Base-by-base conservation (phyloP, 2,888 invertebrate species). In the Galerucella pusilla region DNA sequence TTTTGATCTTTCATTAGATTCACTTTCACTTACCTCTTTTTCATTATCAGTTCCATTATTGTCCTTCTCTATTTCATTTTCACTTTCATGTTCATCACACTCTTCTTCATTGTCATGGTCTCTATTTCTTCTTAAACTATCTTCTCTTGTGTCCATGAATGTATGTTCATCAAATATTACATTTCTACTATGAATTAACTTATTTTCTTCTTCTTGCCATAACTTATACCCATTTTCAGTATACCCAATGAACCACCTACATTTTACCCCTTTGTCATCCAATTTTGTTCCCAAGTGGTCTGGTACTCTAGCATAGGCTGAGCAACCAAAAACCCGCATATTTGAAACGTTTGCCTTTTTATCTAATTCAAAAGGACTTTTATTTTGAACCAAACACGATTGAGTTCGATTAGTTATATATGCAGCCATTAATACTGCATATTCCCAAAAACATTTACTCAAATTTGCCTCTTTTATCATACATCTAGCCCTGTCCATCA, bases 261-360 rank as follows among this genome's bases (percentile, higher is more conserved):
- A 20, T 20, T 20, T 20, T 20, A 20, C 20, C 20, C 20, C 20
- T 20, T 20, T 20, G 20, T 20, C 20, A 20, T 20, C 20, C 20
- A 20, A 20, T 20, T 20, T 20, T 20, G 20, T 20, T 20, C 20
- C 1, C 20, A 20, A 4, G n/a, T n/a, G n/a, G n/a, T 52, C 52
- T 52, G 52, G 14, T 52, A 52, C 52, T 14, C 52, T 52, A 14
- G 52, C 74, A 69, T 75, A 74, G 35, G 72, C 73, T 54, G 73
- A 66, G 45, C 69, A 77, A 57, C 77, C 77, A 73, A 75, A 77
- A 70, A 77, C 68, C 28, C 70, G 66, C 73, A 73, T 75, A 70
- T 75, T 77, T 35, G 67, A 52, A 35, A 75, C 77, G 72, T 77
- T 75, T 49, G 77, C 70, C 54, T 75, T 77, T 25, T 77, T 77